Evolutionary conservation across 2,113 vertebrate genomes (phyloP).

Genomic region (Glaucomys volans): DNA sequence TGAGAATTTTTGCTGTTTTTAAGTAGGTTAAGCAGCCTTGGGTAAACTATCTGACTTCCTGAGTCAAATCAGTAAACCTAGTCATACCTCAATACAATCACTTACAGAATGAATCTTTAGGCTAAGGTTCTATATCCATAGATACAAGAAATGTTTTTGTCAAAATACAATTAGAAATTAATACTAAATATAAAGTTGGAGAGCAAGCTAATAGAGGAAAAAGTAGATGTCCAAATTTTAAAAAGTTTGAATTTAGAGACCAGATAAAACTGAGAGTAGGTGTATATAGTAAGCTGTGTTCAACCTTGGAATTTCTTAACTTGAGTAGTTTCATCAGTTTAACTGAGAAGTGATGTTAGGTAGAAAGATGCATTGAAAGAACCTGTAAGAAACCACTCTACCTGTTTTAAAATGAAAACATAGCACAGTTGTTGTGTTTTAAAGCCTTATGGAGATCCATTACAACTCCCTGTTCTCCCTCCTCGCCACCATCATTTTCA

Average conservation of each 20-base stretch:
- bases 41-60: slow-evolving; percentile 26
- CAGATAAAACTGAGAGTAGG: not conserved
- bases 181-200: not conserved
- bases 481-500: not conserved
- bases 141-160: not conserved
- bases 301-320: not conserved
- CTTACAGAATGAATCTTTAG: not conserved
- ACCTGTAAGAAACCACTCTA: not conserved
- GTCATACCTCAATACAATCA: not conserved
- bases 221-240: not conserved
- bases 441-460: not conserved
- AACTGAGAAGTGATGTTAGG: not conserved
- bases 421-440: not conserved
- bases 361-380: not conserved
- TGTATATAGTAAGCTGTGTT: not conserved
- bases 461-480: not conserved
- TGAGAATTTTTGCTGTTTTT: not conserved
- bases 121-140: not conserved
- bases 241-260: not conserved
- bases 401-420: not conserved
- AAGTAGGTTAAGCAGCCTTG: not conserved
- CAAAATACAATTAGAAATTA: not conserved
- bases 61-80: not conserved
- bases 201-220: not conserved
- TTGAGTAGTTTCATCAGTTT: not conserved